Base-by-base conservation (phyloP, 92 coral and sea anemone genomes). In the Meandrina meandrites region DNA sequence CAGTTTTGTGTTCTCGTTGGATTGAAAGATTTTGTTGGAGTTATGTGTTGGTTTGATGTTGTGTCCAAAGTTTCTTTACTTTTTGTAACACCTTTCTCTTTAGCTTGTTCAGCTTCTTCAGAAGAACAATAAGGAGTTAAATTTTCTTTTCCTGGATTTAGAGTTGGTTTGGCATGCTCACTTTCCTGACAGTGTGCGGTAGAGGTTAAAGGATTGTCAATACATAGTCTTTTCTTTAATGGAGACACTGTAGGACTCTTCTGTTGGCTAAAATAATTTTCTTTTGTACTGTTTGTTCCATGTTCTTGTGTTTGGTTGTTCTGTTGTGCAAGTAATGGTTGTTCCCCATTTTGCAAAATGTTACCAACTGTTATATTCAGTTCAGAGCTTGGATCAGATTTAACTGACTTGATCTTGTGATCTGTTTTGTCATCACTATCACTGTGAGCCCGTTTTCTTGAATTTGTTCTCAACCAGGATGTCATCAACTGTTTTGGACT, bases 401-500 rank as follows among this genome's bases (percentile, higher is more conserved):
- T 45, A 3, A 35, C n/a, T 14, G 34, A n/a, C 27, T 83, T 27
- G 64, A 51, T 34, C 40, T 56, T 15, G 27, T 73, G 31, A 73
- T 82, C 37, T 30, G 51, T 45, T 27, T 37, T 79, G 67, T 81
- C 42, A 8, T 48, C 35, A 60, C 86, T 88, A 16, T 88, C 51
- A 56, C 87, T 79, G 75, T 56, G 81, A 45, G 66, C 34, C 81
- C 89, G 62, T 21, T 86, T 74, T 76, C 90, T 68, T 86, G 88
- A 88, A 77, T 79, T 83, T 75, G 83, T 28, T 83, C 81, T 92
- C 35, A 97, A 75, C 99, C 99, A 97, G 15, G 93, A 88, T 22
- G 93, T 85, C 42, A 97, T 90, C 27, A 91, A 88, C 75, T 94
- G 94, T 69, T 94, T 98, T 88, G 96, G 96, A 79, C 98, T 95